Evolutionary conservation across 2,888 invertebrate species (phyloP).

Genomic region (Drosophila dives): DNA sequence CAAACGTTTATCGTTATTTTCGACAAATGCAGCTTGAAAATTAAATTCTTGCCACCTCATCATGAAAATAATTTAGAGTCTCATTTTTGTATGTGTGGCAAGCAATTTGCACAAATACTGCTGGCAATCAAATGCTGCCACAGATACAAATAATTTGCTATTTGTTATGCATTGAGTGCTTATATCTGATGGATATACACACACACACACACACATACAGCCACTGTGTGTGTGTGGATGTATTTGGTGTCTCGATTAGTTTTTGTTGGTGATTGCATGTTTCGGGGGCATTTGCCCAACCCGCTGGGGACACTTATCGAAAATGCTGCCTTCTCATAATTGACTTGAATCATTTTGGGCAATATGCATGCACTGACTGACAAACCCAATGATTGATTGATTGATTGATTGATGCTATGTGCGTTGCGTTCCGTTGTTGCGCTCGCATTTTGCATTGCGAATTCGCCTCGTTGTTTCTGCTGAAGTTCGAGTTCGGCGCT

Average conservation of each 20-base stretch:
- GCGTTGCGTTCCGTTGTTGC: slow-evolving; percentile 13
- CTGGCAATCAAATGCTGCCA: slow-evolving; percentile 27
- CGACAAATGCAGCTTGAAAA: not conserved
- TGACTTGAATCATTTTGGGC: slow-evolving; percentile 67
- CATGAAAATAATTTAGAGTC: slow-evolving; percentile 4
- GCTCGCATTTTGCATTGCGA: slow-evolving; percentile 37
- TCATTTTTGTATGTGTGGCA: slow-evolving; percentile 30
- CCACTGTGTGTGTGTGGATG: slow-evolving; percentile 6
- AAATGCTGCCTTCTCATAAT: slow-evolving; percentile 65
- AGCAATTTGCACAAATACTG: slow-evolving; percentile 54
- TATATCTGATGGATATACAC: slow-evolving; percentile 32
- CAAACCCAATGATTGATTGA: slow-evolving; percentile 63
- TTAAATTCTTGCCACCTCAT: slow-evolving; percentile 8
- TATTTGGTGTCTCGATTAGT: slow-evolving; percentile 26
- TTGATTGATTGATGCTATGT: slow-evolving; percentile 33
- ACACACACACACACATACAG: not conserved
- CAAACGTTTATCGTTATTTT: not conserved
- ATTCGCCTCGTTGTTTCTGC: slow-evolving; percentile 32
- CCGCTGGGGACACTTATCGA: slow-evolving; percentile 60
- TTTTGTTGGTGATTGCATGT: slow-evolving; percentile 56
- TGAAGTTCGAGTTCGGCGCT: not conserved
- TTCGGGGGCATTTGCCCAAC: slow-evolving; percentile 2
- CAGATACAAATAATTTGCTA: slow-evolving; percentile 39
- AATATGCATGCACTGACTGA: slow-evolving; percentile 45
- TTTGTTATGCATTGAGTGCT: slow-evolving; percentile 61